Conservation (phyloP, 2,888 invertebrate genomes). For the Bhutanitis thaidina region DNA sequence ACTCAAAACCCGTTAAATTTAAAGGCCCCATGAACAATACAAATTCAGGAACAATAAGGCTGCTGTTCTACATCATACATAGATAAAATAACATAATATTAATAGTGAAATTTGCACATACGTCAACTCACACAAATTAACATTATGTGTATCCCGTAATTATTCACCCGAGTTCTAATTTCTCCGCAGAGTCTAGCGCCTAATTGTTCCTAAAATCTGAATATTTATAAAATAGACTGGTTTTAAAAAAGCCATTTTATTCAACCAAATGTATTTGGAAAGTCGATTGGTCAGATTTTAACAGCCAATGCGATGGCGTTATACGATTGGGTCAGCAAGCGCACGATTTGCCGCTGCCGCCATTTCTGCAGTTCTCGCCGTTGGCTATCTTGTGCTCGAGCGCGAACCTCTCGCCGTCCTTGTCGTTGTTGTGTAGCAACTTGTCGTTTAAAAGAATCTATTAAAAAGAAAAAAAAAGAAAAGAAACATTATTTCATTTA, state of each 20-base stretch:
- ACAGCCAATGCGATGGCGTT: conserved; percentile 13
- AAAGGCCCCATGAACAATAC: conserved; percentile 1
- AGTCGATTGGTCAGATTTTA: conserved; percentile 7
- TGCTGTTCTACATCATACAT: background rate
- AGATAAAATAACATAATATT: too few species aligned
- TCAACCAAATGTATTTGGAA: conserved; percentile 4
- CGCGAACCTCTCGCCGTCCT: conserved; percentile 85
- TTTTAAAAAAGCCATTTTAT: conserved; percentile 1
- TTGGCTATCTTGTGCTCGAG: conserved; percentile 80
- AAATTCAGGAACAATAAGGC: conserved; percentile 10
- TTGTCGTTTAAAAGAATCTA: conserved; percentile 90
- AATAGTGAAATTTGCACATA: too few species aligned
- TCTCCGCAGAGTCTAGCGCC: background rate
- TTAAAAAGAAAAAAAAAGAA: conserved; percentile 23
- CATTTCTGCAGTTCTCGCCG: conserved; percentile 63
- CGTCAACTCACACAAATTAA: too few species aligned
- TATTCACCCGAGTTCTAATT: background rate
- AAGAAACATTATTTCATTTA: background rate
- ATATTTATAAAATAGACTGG: background rate
- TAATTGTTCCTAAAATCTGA: conserved; percentile 1
- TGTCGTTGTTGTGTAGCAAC: conserved; percentile 84
- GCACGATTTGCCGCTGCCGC: conserved; percentile 73
- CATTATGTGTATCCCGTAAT: background rate
- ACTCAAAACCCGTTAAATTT: conserved; percentile 15
- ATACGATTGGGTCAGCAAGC: conserved; percentile 77